These are phyloP conservation scores for Cosmia pyralina DNA, from an alignment of 2,888 invertebrate genomes.

Conservation along the genomic window DNA sequence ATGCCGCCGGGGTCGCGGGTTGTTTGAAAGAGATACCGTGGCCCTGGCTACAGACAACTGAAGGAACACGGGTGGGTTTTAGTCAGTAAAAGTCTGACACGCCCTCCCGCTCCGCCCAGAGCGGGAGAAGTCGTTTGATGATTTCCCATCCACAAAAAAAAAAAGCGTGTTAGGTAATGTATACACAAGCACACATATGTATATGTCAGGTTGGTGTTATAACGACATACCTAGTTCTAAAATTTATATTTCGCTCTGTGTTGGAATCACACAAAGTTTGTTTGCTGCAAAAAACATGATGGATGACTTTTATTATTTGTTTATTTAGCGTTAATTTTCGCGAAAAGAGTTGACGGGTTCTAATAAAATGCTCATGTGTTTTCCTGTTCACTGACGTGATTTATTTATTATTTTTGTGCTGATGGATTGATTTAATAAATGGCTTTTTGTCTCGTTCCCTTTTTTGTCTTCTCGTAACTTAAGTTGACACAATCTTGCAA, in stretches of 20 bases:
- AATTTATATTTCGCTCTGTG: conserved; percentile 5
- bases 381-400: conserved; percentile 21
- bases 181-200: neutral
- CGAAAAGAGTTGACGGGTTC: conserved; percentile 27
- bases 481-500: neutral
- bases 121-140: too few species aligned
- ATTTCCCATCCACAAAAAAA: too few species aligned
- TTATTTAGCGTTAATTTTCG: conserved; percentile 51
- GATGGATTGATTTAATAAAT: conserved; percentile 19
- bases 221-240: neutral
- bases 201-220: too few species aligned
- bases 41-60: too few species aligned
- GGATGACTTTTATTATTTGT: conserved; percentile 43
- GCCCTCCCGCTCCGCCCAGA: too few species aligned
- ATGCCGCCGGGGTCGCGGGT: too few species aligned
- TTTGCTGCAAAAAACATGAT: conserved; percentile 41
- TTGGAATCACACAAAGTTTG: conserved; percentile 34
- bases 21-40: too few species aligned
- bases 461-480: neutral
- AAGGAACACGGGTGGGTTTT: too few species aligned
- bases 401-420: conserved; percentile 7
- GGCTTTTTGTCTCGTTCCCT: neutral
- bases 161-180: too few species aligned
- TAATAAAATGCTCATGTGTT: conserved; percentile 15
- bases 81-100: too few species aligned